These are phyloP conservation scores for Pterocles orientalis DNA, from an alignment of 2,113 vertebrate genomes.

Conservation along the genomic window DNA sequence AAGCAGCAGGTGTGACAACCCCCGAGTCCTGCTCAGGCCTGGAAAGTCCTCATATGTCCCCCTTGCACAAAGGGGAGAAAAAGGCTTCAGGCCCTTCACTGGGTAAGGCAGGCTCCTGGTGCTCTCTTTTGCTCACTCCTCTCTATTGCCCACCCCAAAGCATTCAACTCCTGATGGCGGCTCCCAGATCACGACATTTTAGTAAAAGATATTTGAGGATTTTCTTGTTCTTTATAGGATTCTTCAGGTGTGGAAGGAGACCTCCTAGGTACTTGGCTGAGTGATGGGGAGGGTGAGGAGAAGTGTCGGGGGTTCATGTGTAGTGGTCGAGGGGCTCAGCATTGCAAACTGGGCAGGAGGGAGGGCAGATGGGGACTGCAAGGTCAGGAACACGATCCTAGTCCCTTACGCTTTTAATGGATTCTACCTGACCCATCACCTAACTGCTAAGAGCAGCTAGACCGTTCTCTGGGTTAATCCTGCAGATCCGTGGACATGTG, in stretches of 20 bases:
- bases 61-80: background rate
- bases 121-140: background rate
- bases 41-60: background rate
- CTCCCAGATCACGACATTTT: background rate
- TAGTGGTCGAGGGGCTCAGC: background rate
- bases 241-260: background rate
- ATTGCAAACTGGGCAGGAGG: background rate
- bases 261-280: background rate
- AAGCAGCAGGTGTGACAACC: constrained; percentile 48
- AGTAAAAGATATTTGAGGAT: background rate
- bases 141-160: rapidly evolving
- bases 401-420: background rate
- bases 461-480: background rate
- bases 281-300: background rate
- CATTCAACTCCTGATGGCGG: background rate
- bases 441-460: background rate
- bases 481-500: background rate
- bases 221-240: background rate
- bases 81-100: background rate
- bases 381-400: background rate
- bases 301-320: background rate
- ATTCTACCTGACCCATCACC: background rate
- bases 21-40: background rate
- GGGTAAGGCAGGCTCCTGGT: background rate
- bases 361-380: rapidly evolving